Conservation (phyloP, 2,888 invertebrate species). For the Lingula anatina region DNA sequence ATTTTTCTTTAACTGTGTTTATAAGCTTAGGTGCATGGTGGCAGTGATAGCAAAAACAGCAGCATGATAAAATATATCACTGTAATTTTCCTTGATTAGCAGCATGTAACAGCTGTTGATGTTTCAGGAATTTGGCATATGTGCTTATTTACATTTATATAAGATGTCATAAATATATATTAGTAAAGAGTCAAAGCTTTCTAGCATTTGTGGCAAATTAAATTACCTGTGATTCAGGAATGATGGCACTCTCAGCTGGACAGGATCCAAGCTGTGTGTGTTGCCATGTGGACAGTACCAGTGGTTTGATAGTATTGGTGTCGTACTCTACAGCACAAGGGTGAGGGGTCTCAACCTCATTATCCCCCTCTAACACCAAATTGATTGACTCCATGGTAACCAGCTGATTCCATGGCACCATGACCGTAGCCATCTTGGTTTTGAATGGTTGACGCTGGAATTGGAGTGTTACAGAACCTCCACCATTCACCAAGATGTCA, state of each 20-base stretch:
- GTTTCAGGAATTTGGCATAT: too few relatives aligned
- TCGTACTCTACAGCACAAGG: slow-evolving; percentile 12
- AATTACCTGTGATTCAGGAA: slow-evolving; percentile 49
- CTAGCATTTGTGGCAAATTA: too few relatives aligned
- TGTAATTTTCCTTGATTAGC: too few relatives aligned
- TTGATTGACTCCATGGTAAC: slow-evolving; percentile 57
- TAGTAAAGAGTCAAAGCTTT: too few relatives aligned
- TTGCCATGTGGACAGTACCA: slow-evolving; percentile 50
- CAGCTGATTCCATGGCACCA: slow-evolving; percentile 90
- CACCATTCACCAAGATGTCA: slow-evolving; percentile 97
- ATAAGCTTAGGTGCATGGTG: too few relatives aligned
- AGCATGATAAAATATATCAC: too few relatives aligned
- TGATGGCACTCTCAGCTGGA: slow-evolving; percentile 46
- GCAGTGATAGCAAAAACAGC: too few relatives aligned
- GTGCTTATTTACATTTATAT: too few relatives aligned
- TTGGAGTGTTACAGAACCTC: slow-evolving; percentile 92
- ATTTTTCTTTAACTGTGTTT: too few relatives aligned
- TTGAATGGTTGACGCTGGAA: slow-evolving; percentile 92
- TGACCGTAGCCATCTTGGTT: slow-evolving; percentile 55
- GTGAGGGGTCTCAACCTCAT: slow-evolving; percentile 27
- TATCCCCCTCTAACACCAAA: slow-evolving; percentile 26
- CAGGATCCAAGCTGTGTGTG: slow-evolving; percentile 51
- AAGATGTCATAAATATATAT: too few relatives aligned
- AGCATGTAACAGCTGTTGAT: too few relatives aligned
- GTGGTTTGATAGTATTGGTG: slow-evolving; percentile 39